Conservation (phyloP, 2,113 vertebrate genomes). For the Chaenocephalus aceratus region DNA sequence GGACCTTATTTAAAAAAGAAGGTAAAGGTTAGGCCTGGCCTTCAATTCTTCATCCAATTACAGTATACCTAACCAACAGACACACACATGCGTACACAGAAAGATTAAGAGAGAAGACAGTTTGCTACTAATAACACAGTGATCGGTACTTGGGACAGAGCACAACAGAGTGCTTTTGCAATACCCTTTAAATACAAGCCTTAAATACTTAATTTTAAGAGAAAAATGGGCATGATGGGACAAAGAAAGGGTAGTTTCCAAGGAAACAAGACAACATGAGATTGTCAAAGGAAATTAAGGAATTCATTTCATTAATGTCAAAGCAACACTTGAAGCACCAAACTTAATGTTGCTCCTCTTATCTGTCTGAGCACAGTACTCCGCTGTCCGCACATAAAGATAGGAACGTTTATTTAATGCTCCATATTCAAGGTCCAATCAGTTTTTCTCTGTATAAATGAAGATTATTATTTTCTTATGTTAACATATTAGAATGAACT, state of each 20-base stretch:
- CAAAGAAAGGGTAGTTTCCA: constrained; percentile 22
- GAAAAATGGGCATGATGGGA: constrained; percentile 1
- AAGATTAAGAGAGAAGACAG: neutral
- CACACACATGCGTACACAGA: neutral
- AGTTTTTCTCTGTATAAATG: neutral
- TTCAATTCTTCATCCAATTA: neutral
- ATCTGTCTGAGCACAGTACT: neutral
- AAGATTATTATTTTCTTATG: neutral
- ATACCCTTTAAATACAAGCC: neutral
- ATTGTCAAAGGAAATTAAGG: constrained; percentile 9
- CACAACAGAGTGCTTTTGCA: neutral
- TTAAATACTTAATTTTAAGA: constrained; percentile 10
- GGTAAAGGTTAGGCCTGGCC: neutral
- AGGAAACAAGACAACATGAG: constrained; percentile 37
- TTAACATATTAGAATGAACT: neutral
- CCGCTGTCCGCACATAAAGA: neutral
- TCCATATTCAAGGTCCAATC: neutral
- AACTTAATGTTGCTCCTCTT: neutral
- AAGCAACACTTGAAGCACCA: neutral
- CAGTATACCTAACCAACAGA: neutral
- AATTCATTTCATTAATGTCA: neutral
- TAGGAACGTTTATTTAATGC: neutral
- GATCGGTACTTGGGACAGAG: neutral
- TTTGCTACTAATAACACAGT: neutral
- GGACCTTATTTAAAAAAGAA: neutral